A percentile compares a stretch with the other conserved stretches of the same genome.
phyloP scores from a whole-genome alignment of 1,140 invertebrate species.

The Globodera rostochiensis region DNA sequence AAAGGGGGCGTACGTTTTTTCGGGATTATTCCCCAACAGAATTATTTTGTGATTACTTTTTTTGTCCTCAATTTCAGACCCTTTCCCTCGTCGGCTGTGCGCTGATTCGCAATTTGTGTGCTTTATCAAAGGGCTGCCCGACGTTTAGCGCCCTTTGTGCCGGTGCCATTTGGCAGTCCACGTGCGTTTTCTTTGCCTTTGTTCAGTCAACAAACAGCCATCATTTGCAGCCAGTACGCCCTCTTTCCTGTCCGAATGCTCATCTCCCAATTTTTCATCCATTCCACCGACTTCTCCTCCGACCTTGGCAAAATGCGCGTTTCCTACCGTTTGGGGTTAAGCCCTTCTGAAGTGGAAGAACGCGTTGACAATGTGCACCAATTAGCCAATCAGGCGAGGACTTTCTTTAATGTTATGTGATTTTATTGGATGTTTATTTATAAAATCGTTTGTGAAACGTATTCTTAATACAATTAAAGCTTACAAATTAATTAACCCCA shows the following conservation, averaged over 20 bases:
- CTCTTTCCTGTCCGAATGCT: constrained; percentile 25
- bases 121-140: neutral
- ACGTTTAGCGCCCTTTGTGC: constrained; percentile 3
- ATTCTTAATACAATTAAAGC: too few relatives aligned
- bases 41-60: neutral
- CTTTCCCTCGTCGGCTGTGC: constrained; percentile 25
- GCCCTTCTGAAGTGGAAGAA: constrained; percentile 20
- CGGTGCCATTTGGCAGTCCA: constrained; percentile 17
- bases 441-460: neutral
- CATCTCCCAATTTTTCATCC: constrained; percentile 13
- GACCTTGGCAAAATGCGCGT: constrained; percentile 23
- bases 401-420: neutral
- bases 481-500: neutral
- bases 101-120: constrained; percentile 1
- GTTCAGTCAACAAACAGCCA: neutral
- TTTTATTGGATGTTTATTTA: too few relatives aligned
- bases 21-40: neutral
- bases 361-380: constrained; percentile 22
- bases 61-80: neutral
- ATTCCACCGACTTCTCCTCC: constrained; percentile 11
- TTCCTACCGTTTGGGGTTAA: constrained; percentile 23
- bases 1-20: constrained; percentile 16
- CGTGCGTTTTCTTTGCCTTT: neutral
- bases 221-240: constrained; percentile 13
- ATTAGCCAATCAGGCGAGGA: constrained; percentile 9